Conservation (phyloP, 2,797 vertebrate genomes). For the Moxostoma hubbsi region DNA sequence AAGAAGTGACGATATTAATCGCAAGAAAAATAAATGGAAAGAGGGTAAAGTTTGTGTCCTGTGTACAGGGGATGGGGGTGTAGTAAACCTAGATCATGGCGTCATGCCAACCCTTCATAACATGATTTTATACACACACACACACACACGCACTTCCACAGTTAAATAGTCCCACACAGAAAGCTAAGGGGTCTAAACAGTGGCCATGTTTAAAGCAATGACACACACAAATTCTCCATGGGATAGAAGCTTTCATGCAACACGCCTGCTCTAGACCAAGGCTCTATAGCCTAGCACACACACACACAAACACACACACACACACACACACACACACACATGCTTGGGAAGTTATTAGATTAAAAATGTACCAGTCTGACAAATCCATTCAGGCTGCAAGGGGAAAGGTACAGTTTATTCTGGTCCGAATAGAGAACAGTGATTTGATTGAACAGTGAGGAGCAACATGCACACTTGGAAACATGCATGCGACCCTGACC, state of each 20-base stretch:
- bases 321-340: slow-evolving; percentile 8
- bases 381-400: slow-evolving; percentile 23
- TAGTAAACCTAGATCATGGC: neutral
- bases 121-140: slow-evolving; percentile 20
- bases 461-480: slow-evolving; percentile 38
- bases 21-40: neutral
- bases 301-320: slow-evolving; percentile 8
- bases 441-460: neutral
- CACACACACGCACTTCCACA: neutral
- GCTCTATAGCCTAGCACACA: neutral
- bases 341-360: slow-evolving; percentile 38
- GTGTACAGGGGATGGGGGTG: neutral
- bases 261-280: neutral
- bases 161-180: slow-evolving; percentile 16
- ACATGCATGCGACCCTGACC: slow-evolving; percentile 7
- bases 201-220: neutral
- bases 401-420: neutral
- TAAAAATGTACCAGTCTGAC: slow-evolving; percentile 17
- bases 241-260: slow-evolving; percentile 13
- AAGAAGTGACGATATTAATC: neutral
- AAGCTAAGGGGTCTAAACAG: neutral
- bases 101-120: neutral
- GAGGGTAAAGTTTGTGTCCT: neutral
- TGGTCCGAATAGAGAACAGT: neutral
- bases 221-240: slow-evolving; percentile 9